Percentiles rank a stretch among this genome's conserved stretches.
These are phyloP conservation scores for Semnopithecus entellus DNA, from an alignment of 2,113 vertebrate genomes.

Conservation along the genomic window DNA sequence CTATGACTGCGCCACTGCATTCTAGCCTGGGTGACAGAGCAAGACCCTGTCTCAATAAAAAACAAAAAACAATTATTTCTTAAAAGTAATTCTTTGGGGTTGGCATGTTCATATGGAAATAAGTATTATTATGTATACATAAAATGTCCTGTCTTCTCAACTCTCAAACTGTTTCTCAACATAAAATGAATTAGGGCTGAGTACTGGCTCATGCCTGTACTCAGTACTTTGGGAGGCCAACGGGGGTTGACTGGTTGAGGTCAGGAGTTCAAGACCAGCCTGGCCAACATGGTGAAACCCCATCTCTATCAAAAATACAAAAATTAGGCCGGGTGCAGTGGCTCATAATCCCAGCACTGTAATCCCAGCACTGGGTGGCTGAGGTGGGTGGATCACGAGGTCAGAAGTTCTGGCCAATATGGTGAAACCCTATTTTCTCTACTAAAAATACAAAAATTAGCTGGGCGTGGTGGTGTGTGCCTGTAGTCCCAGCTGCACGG, in stretches of 20 bases:
- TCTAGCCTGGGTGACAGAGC: neutral
- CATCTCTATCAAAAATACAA: neutral
- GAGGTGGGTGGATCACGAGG: too few relatives aligned
- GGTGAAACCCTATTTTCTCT: too few relatives aligned
- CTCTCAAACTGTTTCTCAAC: neutral
- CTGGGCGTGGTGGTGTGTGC: too few relatives aligned
- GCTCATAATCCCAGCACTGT: too few relatives aligned
- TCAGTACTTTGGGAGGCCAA: neutral
- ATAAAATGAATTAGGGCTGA: conserved; percentile 19
- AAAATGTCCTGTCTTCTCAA: conserved; percentile 1
- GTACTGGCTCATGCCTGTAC: neutral
- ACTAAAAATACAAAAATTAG: too few relatives aligned
- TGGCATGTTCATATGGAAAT: neutral
- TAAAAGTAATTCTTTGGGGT: neutral
- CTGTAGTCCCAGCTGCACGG: too few relatives aligned
- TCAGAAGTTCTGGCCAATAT: too few relatives aligned
- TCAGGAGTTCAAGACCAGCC: neutral
- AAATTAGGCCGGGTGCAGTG: neutral
- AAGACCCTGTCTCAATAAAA: neutral
- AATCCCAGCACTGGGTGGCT: too few relatives aligned
- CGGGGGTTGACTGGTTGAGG: neutral
- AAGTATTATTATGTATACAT: neutral
- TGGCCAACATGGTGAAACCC: neutral
- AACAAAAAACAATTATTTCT: neutral
- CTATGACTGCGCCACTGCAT: neutral